A percentile compares a stretch with the other conserved stretches of the same genome.
Evolutionary conservation across 2,888 invertebrate species (phyloP).

Genomic region (Gibbula magus): DNA sequence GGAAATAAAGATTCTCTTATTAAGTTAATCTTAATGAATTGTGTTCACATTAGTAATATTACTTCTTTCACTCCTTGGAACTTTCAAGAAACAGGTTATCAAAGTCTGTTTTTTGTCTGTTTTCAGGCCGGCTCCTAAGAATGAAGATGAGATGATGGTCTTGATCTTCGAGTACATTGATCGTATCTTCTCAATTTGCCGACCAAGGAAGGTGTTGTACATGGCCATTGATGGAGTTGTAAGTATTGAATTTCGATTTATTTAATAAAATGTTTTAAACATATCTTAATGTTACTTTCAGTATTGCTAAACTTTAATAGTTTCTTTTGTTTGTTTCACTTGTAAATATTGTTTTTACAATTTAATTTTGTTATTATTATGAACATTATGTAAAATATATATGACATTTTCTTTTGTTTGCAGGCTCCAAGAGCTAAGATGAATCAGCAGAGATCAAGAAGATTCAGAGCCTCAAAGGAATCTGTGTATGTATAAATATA

Average conservation of each 20-base stretch:
- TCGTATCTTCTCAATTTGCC: constrained; percentile 91
- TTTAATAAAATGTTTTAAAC: background rate
- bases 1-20: too few relatives aligned
- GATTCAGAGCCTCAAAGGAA: constrained; percentile 98
- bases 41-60: background rate
- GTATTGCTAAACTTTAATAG: too few relatives aligned
- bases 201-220: constrained; percentile 92
- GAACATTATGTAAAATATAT: background rate
- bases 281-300: background rate
- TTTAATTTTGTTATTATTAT: background rate
- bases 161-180: constrained; percentile 99
- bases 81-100: too few relatives aligned
- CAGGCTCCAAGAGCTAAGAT: constrained; percentile 98
- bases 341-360: too few relatives aligned
- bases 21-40: background rate
- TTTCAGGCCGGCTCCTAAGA: constrained; percentile 90
- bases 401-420: constrained; percentile 30
- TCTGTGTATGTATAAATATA: constrained; percentile 71
- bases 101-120: background rate
- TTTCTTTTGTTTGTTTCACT: too few relatives aligned
- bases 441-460: constrained; percentile 98
- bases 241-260: constrained; percentile 71
- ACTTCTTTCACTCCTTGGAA: background rate
- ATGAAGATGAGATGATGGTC: constrained; percentile 99
- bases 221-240: constrained; percentile 99